phyloP scores from a whole-genome alignment of 2,888 invertebrate genomes.

The Calameuta filiformis region DNA sequence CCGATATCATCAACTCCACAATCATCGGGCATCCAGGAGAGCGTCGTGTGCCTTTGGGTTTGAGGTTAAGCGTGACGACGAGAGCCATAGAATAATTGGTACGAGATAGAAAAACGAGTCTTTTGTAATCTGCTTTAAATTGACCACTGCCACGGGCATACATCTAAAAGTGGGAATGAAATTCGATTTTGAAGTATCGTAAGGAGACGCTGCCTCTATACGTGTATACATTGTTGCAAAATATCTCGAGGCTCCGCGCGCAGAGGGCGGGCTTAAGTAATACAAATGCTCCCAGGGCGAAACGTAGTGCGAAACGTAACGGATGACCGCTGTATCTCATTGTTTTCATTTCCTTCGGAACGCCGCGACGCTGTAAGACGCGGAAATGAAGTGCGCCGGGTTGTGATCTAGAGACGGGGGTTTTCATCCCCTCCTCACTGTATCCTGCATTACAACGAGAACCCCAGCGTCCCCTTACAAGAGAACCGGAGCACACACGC shows the following conservation, averaged over 20 bases:
- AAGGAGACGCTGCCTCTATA: not conserved
- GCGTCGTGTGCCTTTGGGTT: not conserved
- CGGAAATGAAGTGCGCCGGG: constrained; percentile 57
- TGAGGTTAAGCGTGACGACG: not conserved
- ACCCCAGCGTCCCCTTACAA: not conserved
- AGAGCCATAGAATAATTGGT: not conserved
- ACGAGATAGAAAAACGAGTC: not conserved
- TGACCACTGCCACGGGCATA: not conserved
- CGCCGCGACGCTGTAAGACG: constrained; percentile 63
- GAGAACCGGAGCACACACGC: not conserved
- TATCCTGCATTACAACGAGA: constrained; percentile 7
- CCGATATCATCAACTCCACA: not conserved
- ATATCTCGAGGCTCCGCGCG: not conserved
- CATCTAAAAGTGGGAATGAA: not conserved
- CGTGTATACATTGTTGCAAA: not conserved
- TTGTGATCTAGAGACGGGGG: constrained; percentile 23
- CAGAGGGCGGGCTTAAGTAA: constrained; percentile 52
- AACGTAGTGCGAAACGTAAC: constrained; percentile 52
- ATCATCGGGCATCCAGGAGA: not conserved
- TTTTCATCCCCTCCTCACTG: constrained; percentile 2
- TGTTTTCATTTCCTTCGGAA: constrained; percentile 66
- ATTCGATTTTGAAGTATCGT: not conserved
- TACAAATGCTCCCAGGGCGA: constrained; percentile 59
- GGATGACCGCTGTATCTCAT: constrained; percentile 67
- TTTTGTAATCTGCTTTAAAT: not conserved